Percentiles rank a stretch among this genome's conserved stretches.
Evolutionary conservation across 2,113 vertebrate species (phyloP).

Genomic region (Xenopus tropicalis): UCB_Xtro_10.0 CM004448.2:68521501-68522000

Average conservation of each 20-base stretch:
- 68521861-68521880: constrained; percentile 68
- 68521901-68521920: constrained; percentile 73
- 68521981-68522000: neutral
- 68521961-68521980: constrained; percentile 68
- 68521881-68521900: constrained; percentile 68
- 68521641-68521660: constrained; percentile 76
- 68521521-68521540: constrained; percentile 86
- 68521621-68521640: constrained; percentile 65
- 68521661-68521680: constrained; percentile 80
- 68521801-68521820: constrained; percentile 72
- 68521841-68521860: constrained; percentile 74
- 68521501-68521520: constrained; percentile 86
- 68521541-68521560: constrained; percentile 77
- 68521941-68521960: constrained; percentile 73
- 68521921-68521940: constrained; percentile 67
- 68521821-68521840: constrained; percentile 69
- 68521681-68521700: constrained; percentile 72
- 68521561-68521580: constrained; percentile 73
- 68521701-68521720: constrained; percentile 95
- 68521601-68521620: constrained; percentile 52
- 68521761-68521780: constrained; percentile 71
- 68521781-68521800: constrained; percentile 73
- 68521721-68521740: constrained; percentile 73
- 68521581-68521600: constrained; percentile 61
- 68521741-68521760: constrained; percentile 80